phyloP scores from a whole-genome alignment of 2,797 vertebrate genomes.

The Danio tinwini region DNA sequence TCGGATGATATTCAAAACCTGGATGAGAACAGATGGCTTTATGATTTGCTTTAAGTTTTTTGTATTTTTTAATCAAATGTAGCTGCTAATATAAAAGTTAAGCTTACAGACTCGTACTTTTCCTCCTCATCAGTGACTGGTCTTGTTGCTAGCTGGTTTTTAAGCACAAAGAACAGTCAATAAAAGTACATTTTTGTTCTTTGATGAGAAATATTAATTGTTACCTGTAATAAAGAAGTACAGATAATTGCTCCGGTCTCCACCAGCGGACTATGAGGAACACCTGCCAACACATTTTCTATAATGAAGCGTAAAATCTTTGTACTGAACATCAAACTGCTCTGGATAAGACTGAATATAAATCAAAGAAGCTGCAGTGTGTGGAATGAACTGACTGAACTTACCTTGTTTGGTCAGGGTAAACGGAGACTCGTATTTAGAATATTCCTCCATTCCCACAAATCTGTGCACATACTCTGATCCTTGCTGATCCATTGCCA shows the following conservation, averaged over 20 bases:
- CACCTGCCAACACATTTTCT: slow-evolving; percentile 59
- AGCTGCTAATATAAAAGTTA: neutral
- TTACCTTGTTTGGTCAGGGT: slow-evolving; percentile 73
- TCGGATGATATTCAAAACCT: slow-evolving; percentile 74
- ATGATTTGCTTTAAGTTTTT: neutral
- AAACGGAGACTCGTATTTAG: slow-evolving; percentile 71
- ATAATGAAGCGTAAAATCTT: neutral
- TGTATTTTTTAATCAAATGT: neutral
- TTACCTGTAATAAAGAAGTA: slow-evolving; percentile 72
- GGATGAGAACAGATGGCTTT: neutral
- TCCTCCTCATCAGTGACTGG: slow-evolving; percentile 72
- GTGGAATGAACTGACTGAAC: neutral
- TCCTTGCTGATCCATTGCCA: slow-evolving; percentile 72
- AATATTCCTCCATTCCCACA: slow-evolving; percentile 72
- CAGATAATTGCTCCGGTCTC: slow-evolving; percentile 74
- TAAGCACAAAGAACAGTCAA: slow-evolving; percentile 44
- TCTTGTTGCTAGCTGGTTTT: slow-evolving; percentile 64
- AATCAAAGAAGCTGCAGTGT: neutral
- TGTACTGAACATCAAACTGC: neutral
- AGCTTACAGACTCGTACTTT: slow-evolving; percentile 74
- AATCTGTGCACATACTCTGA: slow-evolving; percentile 73
- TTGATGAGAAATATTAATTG: neutral
- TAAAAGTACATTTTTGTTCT: slow-evolving; percentile 9
- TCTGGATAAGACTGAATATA: neutral
- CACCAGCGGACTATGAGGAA: slow-evolving; percentile 74